Evolutionary conservation across 2,113 vertebrate genomes (phyloP), one percentile per base, ranked within the genome.

Genomic region (Corythornis vintsioides): DNA sequence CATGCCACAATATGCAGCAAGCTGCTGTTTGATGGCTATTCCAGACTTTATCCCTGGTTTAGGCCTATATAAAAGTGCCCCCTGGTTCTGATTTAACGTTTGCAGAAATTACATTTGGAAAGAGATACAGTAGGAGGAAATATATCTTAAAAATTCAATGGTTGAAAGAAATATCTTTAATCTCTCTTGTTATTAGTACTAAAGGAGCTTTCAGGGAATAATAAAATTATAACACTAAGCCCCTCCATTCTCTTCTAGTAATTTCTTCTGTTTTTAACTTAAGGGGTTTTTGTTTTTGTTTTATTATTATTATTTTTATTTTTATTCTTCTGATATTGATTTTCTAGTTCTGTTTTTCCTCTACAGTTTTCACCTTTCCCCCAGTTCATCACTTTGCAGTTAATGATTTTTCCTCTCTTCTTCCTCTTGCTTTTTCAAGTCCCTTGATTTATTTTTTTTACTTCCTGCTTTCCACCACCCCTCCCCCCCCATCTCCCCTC

Each of bases 111-210:
- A 61, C 53, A 75, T 86, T 94, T 78, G 63, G 29, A 88, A 74
- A 86, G 65, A 90, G 72, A 67, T 66, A 67, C 10, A 65, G 19
- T 75, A 82, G 55, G 57, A 91, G 28, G 82, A 95, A 89, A 76
- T 86, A 69, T 56, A 77, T 84, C 65, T 81, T 61, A 69, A 88
- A 66, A 52, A 84, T 86, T 78, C 1, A 3, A 24, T 78, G 57
- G 65, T 53, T 72, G 77, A 72, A 92, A 84, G 70, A 78, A 92
- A 72, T 57, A 67, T 22, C 45, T 88, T 92, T 92, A 90, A 90
- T 95, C 80, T 96, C 67, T 48, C 24, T 8, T 76, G 40, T 95
- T 96, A 90, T 72, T 92, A 84, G 74, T 75, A 52, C 70, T 92
- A 81, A 90, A 90, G 48, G 55, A 69, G 73, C 69, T 94, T 92